These are phyloP conservation scores for Drosophila silvestris DNA, from an alignment of 2,888 invertebrate species.

Conservation along the genomic window DNA sequence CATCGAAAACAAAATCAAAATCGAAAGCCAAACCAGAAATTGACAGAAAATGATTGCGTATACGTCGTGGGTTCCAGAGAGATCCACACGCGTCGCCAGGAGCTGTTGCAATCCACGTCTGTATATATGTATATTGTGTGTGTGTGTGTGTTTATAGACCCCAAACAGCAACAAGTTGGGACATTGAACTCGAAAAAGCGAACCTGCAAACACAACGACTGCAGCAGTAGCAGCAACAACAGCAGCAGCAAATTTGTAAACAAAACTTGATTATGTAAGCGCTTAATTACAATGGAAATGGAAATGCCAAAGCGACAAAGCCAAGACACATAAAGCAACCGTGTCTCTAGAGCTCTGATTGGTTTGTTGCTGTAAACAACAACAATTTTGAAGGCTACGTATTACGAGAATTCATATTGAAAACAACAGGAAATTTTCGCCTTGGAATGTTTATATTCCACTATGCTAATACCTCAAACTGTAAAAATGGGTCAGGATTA, in stretches of 20 bases:
- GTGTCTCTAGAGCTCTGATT: constrained; percentile 31
- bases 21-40: constrained; percentile 22
- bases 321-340: constrained; percentile 31
- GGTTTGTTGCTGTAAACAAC: constrained; percentile 22
- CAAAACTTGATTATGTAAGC: constrained; percentile 75
- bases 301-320: constrained; percentile 68
- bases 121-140: constrained; percentile 4
- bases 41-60: constrained; percentile 58
- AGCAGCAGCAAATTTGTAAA: constrained; percentile 70
- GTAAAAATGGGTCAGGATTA: constrained; percentile 59
- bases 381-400: constrained; percentile 42
- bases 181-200: constrained; percentile 77
- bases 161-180: constrained; percentile 58
- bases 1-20: constrained; percentile 18
- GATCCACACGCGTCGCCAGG: constrained; percentile 69
- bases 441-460: constrained; percentile 20
- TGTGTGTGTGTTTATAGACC: constrained; percentile 19
- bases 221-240: constrained; percentile 8
- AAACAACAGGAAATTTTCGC: constrained; percentile 28
- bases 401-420: constrained; percentile 28
- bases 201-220: constrained; percentile 57
- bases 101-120: constrained; percentile 71
- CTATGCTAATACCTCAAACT: constrained; percentile 5
- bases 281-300: constrained; percentile 79
- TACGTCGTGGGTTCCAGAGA: constrained; percentile 70